Percentiles rank a stretch among this genome's conserved stretches.
Evolutionary conservation across 2,113 vertebrate species (phyloP).

Genomic region (Montifringilla adamsi): DNA sequence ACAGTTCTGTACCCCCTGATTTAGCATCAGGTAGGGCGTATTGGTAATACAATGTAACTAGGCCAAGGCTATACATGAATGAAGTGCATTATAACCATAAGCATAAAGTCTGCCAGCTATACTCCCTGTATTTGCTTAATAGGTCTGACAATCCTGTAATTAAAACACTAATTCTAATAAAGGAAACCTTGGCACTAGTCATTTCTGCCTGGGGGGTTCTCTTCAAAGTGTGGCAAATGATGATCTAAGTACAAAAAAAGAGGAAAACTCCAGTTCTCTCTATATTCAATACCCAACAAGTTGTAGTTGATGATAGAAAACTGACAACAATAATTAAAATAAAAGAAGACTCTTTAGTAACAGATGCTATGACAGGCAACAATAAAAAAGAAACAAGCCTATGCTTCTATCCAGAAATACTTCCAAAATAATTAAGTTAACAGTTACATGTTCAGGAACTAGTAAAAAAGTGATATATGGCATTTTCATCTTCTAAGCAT

Average conservation of each 20-base stretch:
- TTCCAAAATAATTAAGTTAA: not conserved
- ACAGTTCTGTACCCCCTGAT: not conserved
- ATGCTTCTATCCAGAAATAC: not conserved
- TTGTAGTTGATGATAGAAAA: not conserved
- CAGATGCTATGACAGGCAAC: not conserved
- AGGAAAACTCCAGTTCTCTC: not conserved
- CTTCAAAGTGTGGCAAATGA: not conserved
- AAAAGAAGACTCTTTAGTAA: not conserved
- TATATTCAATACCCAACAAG: not conserved
- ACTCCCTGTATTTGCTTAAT: not conserved
- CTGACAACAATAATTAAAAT: not conserved
- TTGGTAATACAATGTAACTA: not conserved
- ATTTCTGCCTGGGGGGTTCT: not conserved
- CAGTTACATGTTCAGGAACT: not conserved
- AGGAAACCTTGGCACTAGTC: not conserved
- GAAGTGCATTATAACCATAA: not conserved
- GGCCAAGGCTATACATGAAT: not conserved
- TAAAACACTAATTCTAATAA: not conserved
- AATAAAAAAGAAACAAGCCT: not conserved
- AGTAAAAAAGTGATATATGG: not conserved
- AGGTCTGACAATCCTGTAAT: not conserved
- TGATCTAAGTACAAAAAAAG: not conserved
- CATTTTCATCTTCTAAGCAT: not conserved
- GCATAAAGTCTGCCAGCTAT: not conserved
- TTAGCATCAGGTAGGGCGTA: not conserved